Evolutionary conservation across 2,888 invertebrate species (phyloP).

Genomic region (Liopterus haemorrhoidalis): DNA sequence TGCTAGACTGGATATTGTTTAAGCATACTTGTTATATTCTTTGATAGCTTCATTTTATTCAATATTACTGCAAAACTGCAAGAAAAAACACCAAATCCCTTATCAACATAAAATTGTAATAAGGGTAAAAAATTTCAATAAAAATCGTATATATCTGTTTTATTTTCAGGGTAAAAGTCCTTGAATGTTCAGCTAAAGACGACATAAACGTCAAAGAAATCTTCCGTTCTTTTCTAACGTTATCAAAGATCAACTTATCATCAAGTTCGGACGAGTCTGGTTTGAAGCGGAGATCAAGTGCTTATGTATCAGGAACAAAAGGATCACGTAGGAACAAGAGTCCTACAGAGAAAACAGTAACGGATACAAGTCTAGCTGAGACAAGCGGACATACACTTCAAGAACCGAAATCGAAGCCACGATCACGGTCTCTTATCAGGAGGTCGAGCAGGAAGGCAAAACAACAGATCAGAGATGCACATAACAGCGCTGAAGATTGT

Average conservation of each 20-base stretch:
- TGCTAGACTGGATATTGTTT: no score
- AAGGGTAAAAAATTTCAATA: neutral
- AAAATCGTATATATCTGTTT: constrained; percentile 14
- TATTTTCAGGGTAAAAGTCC: constrained; percentile 59
- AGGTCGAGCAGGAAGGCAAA: constrained; percentile 73
- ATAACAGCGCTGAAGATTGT: constrained; percentile 59
- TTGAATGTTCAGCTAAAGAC: constrained; percentile 74
- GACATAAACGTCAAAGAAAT: constrained; percentile 73
- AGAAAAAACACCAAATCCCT: no score
- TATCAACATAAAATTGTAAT: no score
- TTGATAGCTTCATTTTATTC: no score
- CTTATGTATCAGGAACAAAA: constrained; percentile 58
- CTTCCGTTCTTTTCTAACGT: constrained; percentile 70
- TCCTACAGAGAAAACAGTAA: constrained; percentile 38
- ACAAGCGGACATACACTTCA: constrained; percentile 33
- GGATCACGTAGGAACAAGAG: constrained; percentile 44
- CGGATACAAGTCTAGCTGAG: constrained; percentile 39
- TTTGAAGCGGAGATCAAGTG: constrained; percentile 67
- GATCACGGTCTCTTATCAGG: constrained; percentile 62
- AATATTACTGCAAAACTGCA: no score
- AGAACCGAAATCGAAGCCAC: constrained; percentile 38
- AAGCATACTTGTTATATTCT: no score
- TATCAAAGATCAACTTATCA: constrained; percentile 63
- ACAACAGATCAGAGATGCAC: constrained; percentile 68
- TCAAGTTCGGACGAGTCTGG: constrained; percentile 56